Evolutionary conservation across 2,113 vertebrate genomes (phyloP).

Genomic region (Cercocebus atys): DNA sequence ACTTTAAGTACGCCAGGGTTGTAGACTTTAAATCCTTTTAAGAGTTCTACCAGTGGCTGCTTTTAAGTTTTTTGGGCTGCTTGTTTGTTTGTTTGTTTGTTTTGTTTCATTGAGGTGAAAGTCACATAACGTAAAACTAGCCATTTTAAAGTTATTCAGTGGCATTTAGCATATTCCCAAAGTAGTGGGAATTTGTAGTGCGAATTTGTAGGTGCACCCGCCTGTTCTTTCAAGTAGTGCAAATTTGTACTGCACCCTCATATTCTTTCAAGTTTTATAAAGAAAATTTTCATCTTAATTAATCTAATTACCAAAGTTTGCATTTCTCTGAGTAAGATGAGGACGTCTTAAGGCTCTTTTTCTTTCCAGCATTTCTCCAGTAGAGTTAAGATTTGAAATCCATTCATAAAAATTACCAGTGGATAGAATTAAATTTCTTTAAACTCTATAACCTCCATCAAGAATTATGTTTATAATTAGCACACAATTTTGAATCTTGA

Average conservation of each 20-base stretch:
- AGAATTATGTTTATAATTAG: background rate
- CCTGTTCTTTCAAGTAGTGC: background rate
- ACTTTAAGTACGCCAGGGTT: background rate
- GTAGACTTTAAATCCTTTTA: background rate
- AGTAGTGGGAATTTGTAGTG: no score
- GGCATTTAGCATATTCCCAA: background rate
- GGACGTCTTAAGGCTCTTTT: no score
- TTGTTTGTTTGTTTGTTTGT: background rate
- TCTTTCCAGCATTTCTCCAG: background rate
- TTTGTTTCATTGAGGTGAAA: background rate
- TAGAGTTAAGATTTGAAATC: background rate
- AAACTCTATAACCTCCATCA: background rate
- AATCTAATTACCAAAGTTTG: background rate
- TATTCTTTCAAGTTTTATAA: background rate
- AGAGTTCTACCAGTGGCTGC: background rate
- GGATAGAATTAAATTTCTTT: background rate
- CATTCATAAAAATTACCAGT: background rate
- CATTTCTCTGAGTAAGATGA: background rate
- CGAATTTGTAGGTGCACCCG: no score
- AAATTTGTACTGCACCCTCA: background rate
- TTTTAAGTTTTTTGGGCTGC: background rate
- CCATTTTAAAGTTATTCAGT: background rate
- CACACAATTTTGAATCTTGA: background rate
- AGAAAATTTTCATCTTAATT: background rate
- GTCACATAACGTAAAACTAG: background rate